These are phyloP conservation scores for Nibea albiflora DNA, from an alignment of 2,113 vertebrate genomes.

Conservation along the genomic window DNA sequence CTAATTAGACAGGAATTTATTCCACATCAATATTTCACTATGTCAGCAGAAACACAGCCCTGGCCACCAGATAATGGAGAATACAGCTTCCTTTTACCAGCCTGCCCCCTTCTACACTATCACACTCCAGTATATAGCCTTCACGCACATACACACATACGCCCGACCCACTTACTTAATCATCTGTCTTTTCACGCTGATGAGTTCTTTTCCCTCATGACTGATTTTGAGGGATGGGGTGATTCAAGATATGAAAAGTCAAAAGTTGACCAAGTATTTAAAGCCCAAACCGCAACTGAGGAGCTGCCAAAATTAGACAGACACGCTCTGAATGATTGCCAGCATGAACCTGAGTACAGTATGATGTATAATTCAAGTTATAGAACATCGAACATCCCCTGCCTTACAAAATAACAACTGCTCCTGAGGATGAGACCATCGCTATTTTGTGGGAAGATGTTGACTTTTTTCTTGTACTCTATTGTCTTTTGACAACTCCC, in stretches of 20 bases:
- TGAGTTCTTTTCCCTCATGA: constrained; percentile 31
- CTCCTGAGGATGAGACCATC: neutral
- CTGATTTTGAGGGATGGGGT: constrained; percentile 31
- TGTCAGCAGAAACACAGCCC: constrained; percentile 74
- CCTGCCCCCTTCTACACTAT: neutral
- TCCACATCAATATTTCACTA: constrained; percentile 79
- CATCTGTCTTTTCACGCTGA: constrained; percentile 31
- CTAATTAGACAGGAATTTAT: constrained; percentile 82
- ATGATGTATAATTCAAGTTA: neutral
- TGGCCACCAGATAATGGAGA: constrained; percentile 55
- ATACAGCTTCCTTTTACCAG: constrained; percentile 26
- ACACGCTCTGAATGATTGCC: neutral
- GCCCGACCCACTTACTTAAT: constrained; percentile 38
- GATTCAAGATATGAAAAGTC: constrained; percentile 31
- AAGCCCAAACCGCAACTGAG: constrained; percentile 1
- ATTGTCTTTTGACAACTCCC: neutral
- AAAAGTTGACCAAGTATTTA: constrained; percentile 44
- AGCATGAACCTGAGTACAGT: neutral
- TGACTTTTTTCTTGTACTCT: neutral
- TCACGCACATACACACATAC: constrained; percentile 1
- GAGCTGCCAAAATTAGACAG: neutral
- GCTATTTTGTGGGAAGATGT: too few relatives aligned
- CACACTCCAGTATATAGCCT: neutral
- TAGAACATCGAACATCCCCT: neutral
- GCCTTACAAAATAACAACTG: neutral